Percentiles rank a stretch among this genome's conserved stretches.
phyloP scores from a whole-genome alignment of 2,113 vertebrate genomes.

The Heliornis fulica region DNA sequence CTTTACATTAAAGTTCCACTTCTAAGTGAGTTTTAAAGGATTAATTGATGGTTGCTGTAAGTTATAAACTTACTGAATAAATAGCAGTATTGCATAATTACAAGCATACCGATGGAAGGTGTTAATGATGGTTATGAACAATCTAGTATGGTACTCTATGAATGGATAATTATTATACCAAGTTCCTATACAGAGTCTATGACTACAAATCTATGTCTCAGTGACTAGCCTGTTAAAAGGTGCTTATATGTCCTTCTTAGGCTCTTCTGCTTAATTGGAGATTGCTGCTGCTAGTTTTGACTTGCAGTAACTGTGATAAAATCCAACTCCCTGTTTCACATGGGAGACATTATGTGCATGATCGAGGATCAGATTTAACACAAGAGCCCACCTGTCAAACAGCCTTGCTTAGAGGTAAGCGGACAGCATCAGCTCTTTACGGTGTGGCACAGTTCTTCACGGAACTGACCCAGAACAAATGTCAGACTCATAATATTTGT shows the following conservation, averaged over 20 bases:
- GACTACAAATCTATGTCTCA: background rate
- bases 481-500: background rate
- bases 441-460: background rate
- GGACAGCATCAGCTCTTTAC: background rate
- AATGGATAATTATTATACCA: background rate
- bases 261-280: background rate
- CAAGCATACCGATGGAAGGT: background rate
- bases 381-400: background rate
- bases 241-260: background rate
- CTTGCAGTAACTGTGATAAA: background rate
- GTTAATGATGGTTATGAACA: background rate
- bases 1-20: background rate
- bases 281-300: background rate
- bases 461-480: background rate
- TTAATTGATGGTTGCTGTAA: background rate
- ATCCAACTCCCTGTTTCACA: background rate
- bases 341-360: rapidly evolving
- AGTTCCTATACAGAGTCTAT: background rate
- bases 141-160: background rate
- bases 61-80: background rate
- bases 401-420: background rate
- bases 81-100: background rate
- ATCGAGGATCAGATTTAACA: background rate
- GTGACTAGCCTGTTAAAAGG: background rate
- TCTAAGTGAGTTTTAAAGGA: background rate